These are phyloP conservation scores for Esox masquinongy DNA, from an alignment of 2,797 vertebrate genomes.

Conservation along the genomic window DNA sequence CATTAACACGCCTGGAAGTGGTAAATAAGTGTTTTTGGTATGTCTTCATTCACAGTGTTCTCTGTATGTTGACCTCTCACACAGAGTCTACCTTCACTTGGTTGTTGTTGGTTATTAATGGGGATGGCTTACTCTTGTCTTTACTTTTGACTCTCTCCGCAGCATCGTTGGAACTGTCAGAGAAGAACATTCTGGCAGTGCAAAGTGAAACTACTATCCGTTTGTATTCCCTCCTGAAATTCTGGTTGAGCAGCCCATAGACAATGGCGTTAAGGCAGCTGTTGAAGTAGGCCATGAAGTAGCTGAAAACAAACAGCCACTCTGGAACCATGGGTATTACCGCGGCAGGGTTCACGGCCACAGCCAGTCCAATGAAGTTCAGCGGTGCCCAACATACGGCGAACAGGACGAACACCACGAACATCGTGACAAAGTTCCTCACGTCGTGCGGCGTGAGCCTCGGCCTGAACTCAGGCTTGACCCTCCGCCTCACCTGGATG, in stretches of 20 bases:
- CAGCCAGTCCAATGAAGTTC: slow-evolving; percentile 79
- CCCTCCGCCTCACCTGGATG: slow-evolving; percentile 74
- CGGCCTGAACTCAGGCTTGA: slow-evolving; percentile 73
- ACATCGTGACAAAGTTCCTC: slow-evolving; percentile 83
- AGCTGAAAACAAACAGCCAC: slow-evolving; percentile 81
- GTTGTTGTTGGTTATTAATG: slow-evolving; percentile 72
- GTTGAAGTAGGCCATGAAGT: slow-evolving; percentile 84
- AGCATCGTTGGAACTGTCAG: slow-evolving; percentile 73
- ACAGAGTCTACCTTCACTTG: slow-evolving; percentile 49
- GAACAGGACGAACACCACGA: slow-evolving; percentile 81
- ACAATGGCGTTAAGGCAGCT: slow-evolving; percentile 84
- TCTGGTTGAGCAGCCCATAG: slow-evolving; percentile 82
- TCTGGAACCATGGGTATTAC: slow-evolving; percentile 76
- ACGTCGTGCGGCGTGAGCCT: slow-evolving; percentile 78
- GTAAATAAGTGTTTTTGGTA: neutral
- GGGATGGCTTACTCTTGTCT: slow-evolving; percentile 71
- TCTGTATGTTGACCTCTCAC: neutral
- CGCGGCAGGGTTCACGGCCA: slow-evolving; percentile 70
- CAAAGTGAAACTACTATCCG: slow-evolving; percentile 75
- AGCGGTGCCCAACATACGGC: slow-evolving; percentile 83
- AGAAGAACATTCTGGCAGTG: slow-evolving; percentile 71
- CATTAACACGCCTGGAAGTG: neutral
- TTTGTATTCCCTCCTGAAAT: slow-evolving; percentile 81
- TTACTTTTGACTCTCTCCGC: slow-evolving; percentile 60
- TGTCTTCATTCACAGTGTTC: neutral